These are phyloP conservation scores for Apoderus coryli DNA, from an alignment of 2,888 invertebrate species.

Conservation along the genomic window DNA sequence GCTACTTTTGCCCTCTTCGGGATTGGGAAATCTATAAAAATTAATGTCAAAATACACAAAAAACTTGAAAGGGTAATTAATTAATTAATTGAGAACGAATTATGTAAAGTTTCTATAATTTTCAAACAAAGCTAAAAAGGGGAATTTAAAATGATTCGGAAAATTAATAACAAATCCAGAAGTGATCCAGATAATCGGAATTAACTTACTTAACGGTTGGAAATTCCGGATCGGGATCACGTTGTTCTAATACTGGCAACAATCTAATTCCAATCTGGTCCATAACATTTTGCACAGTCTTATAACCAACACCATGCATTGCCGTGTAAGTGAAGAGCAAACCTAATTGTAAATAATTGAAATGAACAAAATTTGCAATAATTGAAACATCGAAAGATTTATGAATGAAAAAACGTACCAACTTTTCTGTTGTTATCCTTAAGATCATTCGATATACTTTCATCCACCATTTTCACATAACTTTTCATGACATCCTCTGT, in stretches of 20 bases:
- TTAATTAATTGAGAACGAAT: background rate
- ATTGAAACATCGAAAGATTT: too few species aligned
- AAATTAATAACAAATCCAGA: background rate
- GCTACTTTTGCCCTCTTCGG: constrained; percentile 77
- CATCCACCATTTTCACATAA: too few species aligned
- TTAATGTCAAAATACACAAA: background rate
- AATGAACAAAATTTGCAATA: too few species aligned
- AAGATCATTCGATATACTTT: too few species aligned
- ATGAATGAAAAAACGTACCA: too few species aligned
- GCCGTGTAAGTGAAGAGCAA: constrained; percentile 72
- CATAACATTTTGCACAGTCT: constrained; percentile 62
- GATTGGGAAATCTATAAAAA: constrained; percentile 70
- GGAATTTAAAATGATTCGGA: too few species aligned
- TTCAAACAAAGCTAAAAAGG: too few species aligned
- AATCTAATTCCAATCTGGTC: constrained; percentile 57
- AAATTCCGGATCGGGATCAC: constrained; percentile 89
- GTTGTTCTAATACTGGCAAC: constrained; percentile 56
- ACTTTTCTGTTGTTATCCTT: too few species aligned
- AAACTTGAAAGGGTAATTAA: background rate
- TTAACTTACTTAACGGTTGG: constrained; percentile 63
- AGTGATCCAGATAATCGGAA: background rate
- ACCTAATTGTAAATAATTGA: too few species aligned
- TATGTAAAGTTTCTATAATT: too few species aligned
- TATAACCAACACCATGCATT: constrained; percentile 94
- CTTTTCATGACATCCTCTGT: constrained; percentile 45